These are phyloP conservation scores for Apis cerana DNA, from an alignment of 1,140 invertebrate species.

Conservation along the genomic window DNA sequence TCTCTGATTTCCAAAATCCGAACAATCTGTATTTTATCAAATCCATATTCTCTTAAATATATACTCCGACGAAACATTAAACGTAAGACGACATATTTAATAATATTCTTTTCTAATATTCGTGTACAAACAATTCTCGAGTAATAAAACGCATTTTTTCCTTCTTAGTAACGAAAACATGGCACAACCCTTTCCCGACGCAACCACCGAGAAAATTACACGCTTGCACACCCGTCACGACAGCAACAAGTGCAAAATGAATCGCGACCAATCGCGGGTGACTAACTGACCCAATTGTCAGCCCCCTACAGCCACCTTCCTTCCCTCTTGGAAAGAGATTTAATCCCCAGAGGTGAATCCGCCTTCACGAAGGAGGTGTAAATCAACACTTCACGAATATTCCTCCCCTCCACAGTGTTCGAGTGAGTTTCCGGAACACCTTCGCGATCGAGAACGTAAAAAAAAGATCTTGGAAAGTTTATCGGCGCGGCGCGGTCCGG, in stretches of 20 bases:
- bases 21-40: no score
- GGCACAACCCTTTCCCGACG: no score
- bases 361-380: constrained; percentile 6
- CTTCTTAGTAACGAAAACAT: no score
- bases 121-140: no score
- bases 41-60: no score
- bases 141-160: no score
- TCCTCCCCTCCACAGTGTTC: not conserved
- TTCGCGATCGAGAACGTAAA: constrained; percentile 12
- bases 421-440: not conserved
- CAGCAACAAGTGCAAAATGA: constrained; percentile 28
- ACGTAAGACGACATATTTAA: no score
- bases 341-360: constrained; percentile 20
- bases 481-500: not conserved
- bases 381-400: constrained; percentile 39
- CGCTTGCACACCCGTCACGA: not conserved
- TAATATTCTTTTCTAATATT: no score
- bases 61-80: no score
- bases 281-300: constrained; percentile 4
- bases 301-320: not conserved
- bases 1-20: no score
- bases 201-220: constrained; percentile 1
- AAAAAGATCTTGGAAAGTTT: constrained; percentile 47
- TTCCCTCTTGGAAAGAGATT: not conserved
- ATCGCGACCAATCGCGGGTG: not conserved